phyloP scores from a whole-genome alignment of 2,888 invertebrate species.

The Campopleginae sp. region DNA sequence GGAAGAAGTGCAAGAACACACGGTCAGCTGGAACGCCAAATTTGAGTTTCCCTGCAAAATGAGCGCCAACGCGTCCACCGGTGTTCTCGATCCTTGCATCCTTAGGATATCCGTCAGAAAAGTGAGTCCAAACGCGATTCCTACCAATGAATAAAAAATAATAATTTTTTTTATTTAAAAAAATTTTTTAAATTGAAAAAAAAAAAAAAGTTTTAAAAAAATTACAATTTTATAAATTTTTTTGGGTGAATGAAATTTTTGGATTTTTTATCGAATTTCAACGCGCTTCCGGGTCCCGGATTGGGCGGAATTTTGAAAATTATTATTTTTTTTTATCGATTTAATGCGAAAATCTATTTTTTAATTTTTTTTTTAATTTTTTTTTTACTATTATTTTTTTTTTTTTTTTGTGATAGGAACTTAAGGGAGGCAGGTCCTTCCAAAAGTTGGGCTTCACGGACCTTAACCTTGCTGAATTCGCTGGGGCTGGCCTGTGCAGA shows the following conservation, averaged over 20 bases:
- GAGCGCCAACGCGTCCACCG: conserved; percentile 97
- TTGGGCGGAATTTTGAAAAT: too few species aligned
- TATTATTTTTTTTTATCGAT: too few species aligned
- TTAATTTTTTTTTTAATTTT: too few species aligned
- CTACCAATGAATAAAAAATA: too few species aligned
- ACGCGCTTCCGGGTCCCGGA: too few species aligned
- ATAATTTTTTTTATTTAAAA: too few species aligned
- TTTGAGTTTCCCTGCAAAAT: conserved; percentile 98
- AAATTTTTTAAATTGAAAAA: too few species aligned
- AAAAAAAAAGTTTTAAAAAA: too few species aligned
- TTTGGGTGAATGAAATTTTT: too few species aligned
- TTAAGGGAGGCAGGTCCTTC: conserved; percentile 92
- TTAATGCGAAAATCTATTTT: too few species aligned
- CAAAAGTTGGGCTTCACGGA: conserved; percentile 99
- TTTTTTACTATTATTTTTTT: neutral
- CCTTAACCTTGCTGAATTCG: conserved; percentile 98
- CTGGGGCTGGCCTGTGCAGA: conserved; percentile 94
- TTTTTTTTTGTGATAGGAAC: conserved; percentile 85
- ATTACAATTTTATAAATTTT: too few species aligned
- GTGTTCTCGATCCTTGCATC: conserved; percentile 96
- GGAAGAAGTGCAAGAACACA: conserved; percentile 96
- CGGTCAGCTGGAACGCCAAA: conserved; percentile 95
- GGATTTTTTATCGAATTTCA: too few species aligned
- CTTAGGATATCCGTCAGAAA: conserved; percentile 97
- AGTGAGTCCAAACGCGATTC: conserved; percentile 84